A percentile compares a stretch with the other conserved stretches of the same genome.
Conservation (phyloP, 2,888 invertebrate species). For the Trichopoda pennipes region DNA sequence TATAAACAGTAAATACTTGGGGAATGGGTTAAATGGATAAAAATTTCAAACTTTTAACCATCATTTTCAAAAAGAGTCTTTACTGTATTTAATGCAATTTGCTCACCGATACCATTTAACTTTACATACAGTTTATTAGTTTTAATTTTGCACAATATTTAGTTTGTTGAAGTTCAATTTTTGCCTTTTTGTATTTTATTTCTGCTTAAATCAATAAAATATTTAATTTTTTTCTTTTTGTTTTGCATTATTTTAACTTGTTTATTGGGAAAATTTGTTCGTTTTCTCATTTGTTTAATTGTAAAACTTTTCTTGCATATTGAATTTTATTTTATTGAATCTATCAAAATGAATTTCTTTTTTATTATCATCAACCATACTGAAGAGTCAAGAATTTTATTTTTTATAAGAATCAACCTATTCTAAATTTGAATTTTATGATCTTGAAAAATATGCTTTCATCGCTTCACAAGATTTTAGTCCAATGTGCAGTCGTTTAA, state of each 20-base stretch:
- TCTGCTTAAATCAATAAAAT: constrained; percentile 49
- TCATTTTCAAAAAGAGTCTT: constrained; percentile 1
- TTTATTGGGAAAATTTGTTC: constrained; percentile 32
- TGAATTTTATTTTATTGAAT: constrained; percentile 16
- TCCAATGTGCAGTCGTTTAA: no score
- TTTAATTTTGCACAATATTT: constrained; percentile 52
- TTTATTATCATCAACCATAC: no score
- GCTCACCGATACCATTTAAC: constrained; percentile 49
- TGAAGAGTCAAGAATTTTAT: no score
- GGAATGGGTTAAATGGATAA: neutral
- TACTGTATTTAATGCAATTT: constrained; percentile 53
- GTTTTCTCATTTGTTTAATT: neutral
- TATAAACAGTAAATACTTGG: constrained; percentile 38
- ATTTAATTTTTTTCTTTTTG: constrained; percentile 29
- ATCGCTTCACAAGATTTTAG: no score
- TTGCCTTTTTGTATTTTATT: constrained; percentile 9
- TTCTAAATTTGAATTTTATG: no score
- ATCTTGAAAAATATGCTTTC: no score
- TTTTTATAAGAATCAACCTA: no score
- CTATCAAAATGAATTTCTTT: no score
- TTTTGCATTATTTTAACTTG: constrained; percentile 39
- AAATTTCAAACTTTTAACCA: neutral
- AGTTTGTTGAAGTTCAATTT: constrained; percentile 29
- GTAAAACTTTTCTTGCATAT: constrained; percentile 28
- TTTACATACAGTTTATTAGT: constrained; percentile 55